A percentile compares a stretch with the other conserved stretches of the same genome.
Conservation (phyloP, 2,888 invertebrate genomes). For the Lampropteryx suffumata region DNA sequence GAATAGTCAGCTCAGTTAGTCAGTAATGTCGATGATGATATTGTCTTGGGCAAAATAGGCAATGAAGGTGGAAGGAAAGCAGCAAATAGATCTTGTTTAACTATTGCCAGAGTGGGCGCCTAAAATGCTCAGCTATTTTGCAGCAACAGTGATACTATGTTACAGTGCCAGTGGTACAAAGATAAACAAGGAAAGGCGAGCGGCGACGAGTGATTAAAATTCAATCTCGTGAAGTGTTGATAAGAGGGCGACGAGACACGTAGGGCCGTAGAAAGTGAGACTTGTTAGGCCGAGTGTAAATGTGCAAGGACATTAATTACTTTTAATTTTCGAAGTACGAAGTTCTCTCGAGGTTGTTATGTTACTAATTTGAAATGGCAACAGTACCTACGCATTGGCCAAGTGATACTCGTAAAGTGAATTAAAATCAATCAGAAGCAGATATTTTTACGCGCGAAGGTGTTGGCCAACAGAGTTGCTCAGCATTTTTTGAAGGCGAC, state of each 20-base stretch:
- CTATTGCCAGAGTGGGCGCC: background rate
- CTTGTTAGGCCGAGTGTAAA: conserved; percentile 36
- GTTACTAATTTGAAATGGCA: too few species aligned
- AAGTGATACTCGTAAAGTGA: background rate
- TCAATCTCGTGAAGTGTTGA: conserved; percentile 36
- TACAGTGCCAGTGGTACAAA: conserved; percentile 6
- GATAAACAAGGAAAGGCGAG: conserved; percentile 20
- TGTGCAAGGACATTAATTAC: conserved; percentile 20
- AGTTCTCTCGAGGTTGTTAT: too few species aligned
- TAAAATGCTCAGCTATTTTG: background rate
- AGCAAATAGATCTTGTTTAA: too few species aligned
- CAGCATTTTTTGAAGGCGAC: conserved; percentile 11
- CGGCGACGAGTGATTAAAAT: conserved; percentile 34
- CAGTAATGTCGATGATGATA: too few species aligned
- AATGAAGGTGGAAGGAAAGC: too few species aligned
- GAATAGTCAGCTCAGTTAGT: too few species aligned
- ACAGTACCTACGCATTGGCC: background rate
- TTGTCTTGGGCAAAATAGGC: too few species aligned
- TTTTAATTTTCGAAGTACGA: conserved; percentile 13
- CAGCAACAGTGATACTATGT: background rate
- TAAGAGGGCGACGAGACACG: conserved; percentile 30
- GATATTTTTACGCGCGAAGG: background rate
- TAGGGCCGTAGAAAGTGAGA: conserved; percentile 40
- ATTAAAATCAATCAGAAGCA: background rate
- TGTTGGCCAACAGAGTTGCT: background rate